Evolutionary conservation across 2,113 vertebrate genomes (phyloP).

Genomic region (Hyla sarda): DNA sequence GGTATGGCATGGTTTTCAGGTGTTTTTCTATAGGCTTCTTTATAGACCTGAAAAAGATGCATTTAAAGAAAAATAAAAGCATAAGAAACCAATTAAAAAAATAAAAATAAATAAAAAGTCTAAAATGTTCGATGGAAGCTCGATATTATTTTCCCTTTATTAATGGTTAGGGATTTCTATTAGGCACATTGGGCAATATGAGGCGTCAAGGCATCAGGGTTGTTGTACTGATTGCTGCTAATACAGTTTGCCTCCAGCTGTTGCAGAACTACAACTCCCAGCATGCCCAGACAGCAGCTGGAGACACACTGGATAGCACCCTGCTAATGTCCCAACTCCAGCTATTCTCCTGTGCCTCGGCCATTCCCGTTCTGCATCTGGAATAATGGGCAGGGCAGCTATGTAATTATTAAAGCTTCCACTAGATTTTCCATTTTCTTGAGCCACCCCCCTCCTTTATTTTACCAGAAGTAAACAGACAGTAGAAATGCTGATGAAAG

Average conservation of each 20-base stretch:
- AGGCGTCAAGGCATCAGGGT: not conserved
- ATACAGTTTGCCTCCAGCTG: no score
- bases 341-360: not conserved
- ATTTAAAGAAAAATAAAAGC: no score
- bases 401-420: slow-evolving; percentile 48
- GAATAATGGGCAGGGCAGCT: slow-evolving; percentile 36
- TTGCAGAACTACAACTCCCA: no score
- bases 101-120: no score
- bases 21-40: no score
- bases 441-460: slow-evolving; percentile 23
- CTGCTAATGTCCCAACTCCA: not conserved
- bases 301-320: no score
- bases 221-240: not conserved
- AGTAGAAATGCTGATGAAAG: slow-evolving; percentile 59
- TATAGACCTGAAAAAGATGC: no score
- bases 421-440: slow-evolving; percentile 49
- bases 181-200: not conserved
- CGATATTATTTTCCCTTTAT: not conserved
- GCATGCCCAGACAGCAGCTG: no score
- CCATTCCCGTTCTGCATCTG: slow-evolving; percentile 13
- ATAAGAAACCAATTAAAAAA: no score
- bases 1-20: no score
- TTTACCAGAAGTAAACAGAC: slow-evolving; percentile 45
- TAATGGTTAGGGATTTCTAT: not conserved
- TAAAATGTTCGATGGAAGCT: no score